phyloP scores from a whole-genome alignment of 2,888 invertebrate genomes.

The Dichetophora obliterata region DNA sequence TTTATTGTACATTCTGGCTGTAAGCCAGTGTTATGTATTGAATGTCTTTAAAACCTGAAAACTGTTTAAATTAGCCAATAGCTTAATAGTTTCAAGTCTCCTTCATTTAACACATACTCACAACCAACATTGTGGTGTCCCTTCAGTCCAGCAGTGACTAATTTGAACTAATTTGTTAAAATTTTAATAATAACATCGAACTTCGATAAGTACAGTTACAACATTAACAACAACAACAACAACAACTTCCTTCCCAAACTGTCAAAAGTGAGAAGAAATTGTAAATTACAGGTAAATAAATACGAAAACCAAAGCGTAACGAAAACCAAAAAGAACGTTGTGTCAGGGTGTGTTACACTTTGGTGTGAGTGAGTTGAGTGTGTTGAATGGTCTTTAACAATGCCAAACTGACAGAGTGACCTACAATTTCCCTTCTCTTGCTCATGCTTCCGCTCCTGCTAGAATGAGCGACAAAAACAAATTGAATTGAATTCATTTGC shows the following conservation, averaged over 20 bases:
- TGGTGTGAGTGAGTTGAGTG: neutral
- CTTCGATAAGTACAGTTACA: too few relatives aligned
- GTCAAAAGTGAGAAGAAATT: conserved; percentile 1
- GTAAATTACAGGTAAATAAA: conserved; percentile 23
- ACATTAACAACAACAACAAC: too few relatives aligned
- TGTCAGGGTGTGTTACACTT: neutral
- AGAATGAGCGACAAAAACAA: conserved; percentile 13
- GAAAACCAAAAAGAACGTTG: neutral
- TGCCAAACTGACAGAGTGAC: too few relatives aligned
- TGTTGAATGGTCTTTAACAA: neutral
- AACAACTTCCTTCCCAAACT: conserved; percentile 2
- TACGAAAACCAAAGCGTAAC: neutral
- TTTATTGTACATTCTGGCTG: too few relatives aligned
- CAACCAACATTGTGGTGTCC: neutral
- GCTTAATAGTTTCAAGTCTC: too few relatives aligned
- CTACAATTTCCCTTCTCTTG: neutral
- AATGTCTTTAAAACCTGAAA: too few relatives aligned
- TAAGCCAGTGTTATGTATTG: too few relatives aligned
- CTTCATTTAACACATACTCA: too few relatives aligned
- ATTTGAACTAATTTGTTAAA: conserved; percentile 13
- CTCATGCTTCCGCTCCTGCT: neutral
- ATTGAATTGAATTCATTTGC: conserved; percentile 13
- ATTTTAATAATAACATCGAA: conserved; percentile 26
- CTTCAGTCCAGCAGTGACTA: neutral
- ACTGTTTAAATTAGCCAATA: too few relatives aligned